Evolutionary conservation across 2,797 vertebrate species (phyloP), one percentile per base, ranked within the genome.

Genomic region (Sebastiscus albofasciatus): DNA sequence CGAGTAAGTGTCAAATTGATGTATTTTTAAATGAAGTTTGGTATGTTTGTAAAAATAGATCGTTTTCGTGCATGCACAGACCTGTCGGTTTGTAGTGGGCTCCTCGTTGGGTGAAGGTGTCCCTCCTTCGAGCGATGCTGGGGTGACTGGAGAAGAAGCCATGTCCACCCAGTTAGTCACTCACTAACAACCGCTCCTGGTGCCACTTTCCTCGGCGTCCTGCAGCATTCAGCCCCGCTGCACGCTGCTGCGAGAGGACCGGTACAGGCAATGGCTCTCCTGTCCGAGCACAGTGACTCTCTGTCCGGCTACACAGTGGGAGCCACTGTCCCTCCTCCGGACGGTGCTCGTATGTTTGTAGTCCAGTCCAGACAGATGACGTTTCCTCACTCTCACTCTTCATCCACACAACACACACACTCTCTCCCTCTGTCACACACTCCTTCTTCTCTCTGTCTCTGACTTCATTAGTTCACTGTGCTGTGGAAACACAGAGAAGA

Each of bases 121-220:
- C 90, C 93, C 95, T 93, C 93, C 96, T 82, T 94, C 95, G 6
- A 92, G 67, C 79, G 94, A 94, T 31, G 92, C 91, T 42, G 94
- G 90, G 68, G 86, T 93, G 72, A 91, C 84, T 27, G 93, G 93
- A 81, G 96, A 95, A 82, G 96, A 95, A 90, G 96, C 95, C 96
- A 97, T 97, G 88, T 93, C 87, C 86, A 24, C 59, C 56, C 58
- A 24, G 67, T 36, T 82, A 18, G n/a, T 84, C 55, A 75, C 9
- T 84, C 87, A 52, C 52, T 81, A 42, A 75, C 76, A 72, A 34
- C 75, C 31, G 69, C 64, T 83, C 77, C 76, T 22, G 29, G 59
- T 75, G 75, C 76, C 75, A 79, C 88, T 85, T 81, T 80, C 71
- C 80, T 52, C 85, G 68, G 61, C 33, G 86, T 90, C 83, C 81